Conservation (phyloP, 2,797 vertebrate genomes). For the Oceanodroma leucorhoa region DNA sequence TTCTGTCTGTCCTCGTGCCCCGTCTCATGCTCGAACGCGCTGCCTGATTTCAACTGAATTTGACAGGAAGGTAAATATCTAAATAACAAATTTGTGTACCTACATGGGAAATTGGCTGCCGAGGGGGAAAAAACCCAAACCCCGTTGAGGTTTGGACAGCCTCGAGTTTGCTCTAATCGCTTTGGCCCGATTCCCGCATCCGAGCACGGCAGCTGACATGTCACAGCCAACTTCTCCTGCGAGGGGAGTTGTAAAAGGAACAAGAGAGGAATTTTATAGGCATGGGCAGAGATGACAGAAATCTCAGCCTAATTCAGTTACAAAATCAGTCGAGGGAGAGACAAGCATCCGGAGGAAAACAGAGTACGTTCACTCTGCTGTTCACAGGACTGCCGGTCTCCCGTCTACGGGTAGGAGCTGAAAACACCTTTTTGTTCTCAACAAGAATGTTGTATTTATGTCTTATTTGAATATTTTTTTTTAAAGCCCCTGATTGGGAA, state of each 20-base stretch:
- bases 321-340: not conserved
- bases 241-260: not conserved
- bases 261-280: not conserved
- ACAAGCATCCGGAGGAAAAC: not conserved
- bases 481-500: not conserved
- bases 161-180: not conserved
- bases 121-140: not conserved
- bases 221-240: not conserved
- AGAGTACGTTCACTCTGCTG: not conserved
- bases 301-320: not conserved
- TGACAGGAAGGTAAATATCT: not conserved
- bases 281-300: not conserved
- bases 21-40: fast-evolving
- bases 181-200: not conserved
- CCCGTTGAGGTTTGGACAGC: not conserved
- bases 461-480: not conserved
- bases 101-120: not conserved
- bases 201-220: not conserved
- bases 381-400: not conserved
- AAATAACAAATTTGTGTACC: not conserved
- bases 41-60: not conserved
- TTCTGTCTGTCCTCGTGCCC: not conserved
- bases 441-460: not conserved
- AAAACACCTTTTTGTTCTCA: not conserved
- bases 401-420: not conserved